phyloP scores from a whole-genome alignment of 1,140 invertebrate genomes.

The Lithobius niger region DNA sequence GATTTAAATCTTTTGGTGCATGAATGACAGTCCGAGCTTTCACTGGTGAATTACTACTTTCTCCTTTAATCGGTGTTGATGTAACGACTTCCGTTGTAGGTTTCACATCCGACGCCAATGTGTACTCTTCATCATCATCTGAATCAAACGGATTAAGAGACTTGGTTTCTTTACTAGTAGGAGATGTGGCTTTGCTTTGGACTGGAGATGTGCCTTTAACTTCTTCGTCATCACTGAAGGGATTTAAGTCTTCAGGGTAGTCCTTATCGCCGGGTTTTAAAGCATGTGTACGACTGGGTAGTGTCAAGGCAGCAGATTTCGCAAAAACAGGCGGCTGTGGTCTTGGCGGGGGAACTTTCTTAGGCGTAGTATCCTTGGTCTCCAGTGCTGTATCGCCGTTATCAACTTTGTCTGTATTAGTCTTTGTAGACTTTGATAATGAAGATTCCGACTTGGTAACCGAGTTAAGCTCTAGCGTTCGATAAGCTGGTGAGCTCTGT shows the following conservation, averaged over 20 bases:
- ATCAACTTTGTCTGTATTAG: no score
- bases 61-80: not conserved
- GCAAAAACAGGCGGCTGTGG: not conserved
- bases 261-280: constrained; percentile 18
- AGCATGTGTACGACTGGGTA: not conserved
- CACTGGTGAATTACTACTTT: not conserved
- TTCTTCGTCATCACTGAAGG: constrained; percentile 30
- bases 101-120: not conserved
- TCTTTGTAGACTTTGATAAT: no score
- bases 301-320: not conserved
- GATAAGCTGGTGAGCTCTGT: no score
- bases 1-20: not conserved
- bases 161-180: constrained; percentile 1
- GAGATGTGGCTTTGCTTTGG: not conserved
- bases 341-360: not conserved
- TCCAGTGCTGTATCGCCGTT: no score
- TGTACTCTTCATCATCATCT: constrained; percentile 45
- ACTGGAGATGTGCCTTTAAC: not conserved
- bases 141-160: constrained; percentile 53
- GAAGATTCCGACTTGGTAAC: no score
- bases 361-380: no score
- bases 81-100: not conserved
- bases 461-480: no score
- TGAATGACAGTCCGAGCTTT: not conserved
- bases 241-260: constrained; percentile 66